phyloP scores from a whole-genome alignment of 2,797 vertebrate species.

The Euphonia xanthogaster region DNA sequence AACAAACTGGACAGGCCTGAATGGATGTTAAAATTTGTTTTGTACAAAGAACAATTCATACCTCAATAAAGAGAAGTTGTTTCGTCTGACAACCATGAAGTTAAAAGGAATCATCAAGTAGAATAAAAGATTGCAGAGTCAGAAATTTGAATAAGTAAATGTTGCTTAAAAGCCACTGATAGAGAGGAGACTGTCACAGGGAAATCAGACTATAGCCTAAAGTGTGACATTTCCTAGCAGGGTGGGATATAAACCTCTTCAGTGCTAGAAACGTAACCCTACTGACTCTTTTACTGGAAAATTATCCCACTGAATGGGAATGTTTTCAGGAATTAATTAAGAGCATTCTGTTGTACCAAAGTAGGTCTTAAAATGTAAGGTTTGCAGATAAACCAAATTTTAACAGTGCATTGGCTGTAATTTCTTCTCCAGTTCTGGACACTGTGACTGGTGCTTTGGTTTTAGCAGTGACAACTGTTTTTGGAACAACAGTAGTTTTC shows the following conservation, averaged over 20 bases:
- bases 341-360: neutral
- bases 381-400: neutral
- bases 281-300: neutral
- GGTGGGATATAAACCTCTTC: neutral
- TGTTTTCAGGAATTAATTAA: neutral
- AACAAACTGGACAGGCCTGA: neutral
- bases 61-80: neutral
- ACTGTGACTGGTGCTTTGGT: slow-evolving; percentile 25
- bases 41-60: neutral
- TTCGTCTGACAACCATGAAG: neutral
- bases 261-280: neutral
- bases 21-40: neutral
- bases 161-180: neutral
- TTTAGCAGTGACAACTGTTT: slow-evolving; percentile 46
- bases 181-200: neutral
- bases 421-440: slow-evolving; percentile 67
- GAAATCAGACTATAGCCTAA: neutral
- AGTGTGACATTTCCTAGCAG: neutral
- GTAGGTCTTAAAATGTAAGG: neutral
- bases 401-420: slow-evolving; percentile 1
- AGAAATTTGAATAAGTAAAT: neutral
- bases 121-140: neutral
- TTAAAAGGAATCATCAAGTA: neutral
- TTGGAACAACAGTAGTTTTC: slow-evolving; percentile 42
- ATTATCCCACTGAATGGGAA: neutral